Evolutionary conservation across 2,113 vertebrate species (phyloP), one percentile per base, ranked within the genome.

Genomic region (Origma solitaria): DNA sequence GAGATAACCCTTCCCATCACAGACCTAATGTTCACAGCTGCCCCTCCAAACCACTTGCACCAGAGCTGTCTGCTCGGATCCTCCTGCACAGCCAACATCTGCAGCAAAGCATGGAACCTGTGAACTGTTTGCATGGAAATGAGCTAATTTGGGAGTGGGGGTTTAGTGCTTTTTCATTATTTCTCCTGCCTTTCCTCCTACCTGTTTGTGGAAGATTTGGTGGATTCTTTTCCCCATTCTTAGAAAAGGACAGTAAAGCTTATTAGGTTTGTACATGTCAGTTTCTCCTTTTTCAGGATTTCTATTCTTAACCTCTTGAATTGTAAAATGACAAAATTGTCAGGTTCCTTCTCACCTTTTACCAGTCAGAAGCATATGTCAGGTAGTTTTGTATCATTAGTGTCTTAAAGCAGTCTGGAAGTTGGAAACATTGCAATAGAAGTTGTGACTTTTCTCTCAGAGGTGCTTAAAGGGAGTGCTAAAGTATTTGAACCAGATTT

Each of bases 221-320:
- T n/a, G 22, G 2, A 2, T 62, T 81, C 78, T 71, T 50, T 17
- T 10, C 23, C 61, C 9, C n/a, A 19, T 81, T 68, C 20, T 57
- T 45, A 76, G 37, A 72, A 86, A 79, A 27, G 8, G 50, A 62
- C 20, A 54, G 45, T 28, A 68, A 84, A 82, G 11, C 16, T 62
- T 71, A 75, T 13, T 44, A 20, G 25, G 35, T 89, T 88, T 73
- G 25, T 69, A 61, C 15, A 28, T 40, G 17, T 5, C 50, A 62
- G 13, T 25, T 84, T 42, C 13, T 57, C 33, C 47, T 45, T 64
- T 45, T 28, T 20, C 75, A 66, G 20, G 5, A 75, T 92, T 94
- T 86, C 81, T 92, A 82, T 96, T 95, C 53, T 89, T 92, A 95
- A 72, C 25, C 7, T 68, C 44, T 78, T 66, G 45, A 84, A 23